A percentile compares a stretch with the other conserved stretches of the same genome.
Evolutionary conservation across 2,113 vertebrate species (phyloP).

Genomic region (Epinephelus cyanopodus): DNA sequence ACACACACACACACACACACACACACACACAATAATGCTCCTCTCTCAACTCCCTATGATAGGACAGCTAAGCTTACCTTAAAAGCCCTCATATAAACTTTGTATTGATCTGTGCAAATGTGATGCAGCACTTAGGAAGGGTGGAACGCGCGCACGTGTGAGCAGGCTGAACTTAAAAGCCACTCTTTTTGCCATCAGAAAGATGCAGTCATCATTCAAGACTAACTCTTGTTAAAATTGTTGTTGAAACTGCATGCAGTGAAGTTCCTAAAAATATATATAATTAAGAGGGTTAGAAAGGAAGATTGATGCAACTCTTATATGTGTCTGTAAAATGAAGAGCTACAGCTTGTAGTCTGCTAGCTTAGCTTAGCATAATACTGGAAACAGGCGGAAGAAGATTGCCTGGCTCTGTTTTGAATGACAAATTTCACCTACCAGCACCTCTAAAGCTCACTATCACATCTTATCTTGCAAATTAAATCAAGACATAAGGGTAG

Average conservation of each 20-base stretch:
- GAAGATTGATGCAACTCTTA: neutral
- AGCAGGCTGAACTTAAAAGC: neutral
- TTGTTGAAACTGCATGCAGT: neutral
- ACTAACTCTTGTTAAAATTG: neutral
- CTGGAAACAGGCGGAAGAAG: no score
- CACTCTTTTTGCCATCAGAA: neutral
- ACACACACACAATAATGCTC: constrained; percentile 1
- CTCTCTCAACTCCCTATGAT: constrained; percentile 5
- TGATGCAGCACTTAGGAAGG: constrained; percentile 41
- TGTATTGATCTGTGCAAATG: constrained; percentile 62
- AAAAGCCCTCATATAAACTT: constrained; percentile 66
- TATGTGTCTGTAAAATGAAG: neutral
- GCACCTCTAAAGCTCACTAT: no score
- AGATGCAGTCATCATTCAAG: neutral
- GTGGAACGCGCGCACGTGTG: neutral
- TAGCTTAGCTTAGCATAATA: no score
- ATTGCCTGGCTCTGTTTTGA: no score
- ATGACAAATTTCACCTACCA: no score
- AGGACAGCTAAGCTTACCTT: constrained; percentile 55
- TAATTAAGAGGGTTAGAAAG: no score
- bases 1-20: constrained; percentile 21
- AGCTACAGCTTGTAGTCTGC: no score
- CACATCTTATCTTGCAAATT: no score
- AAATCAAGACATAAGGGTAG: no score
- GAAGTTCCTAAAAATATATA: no score